These are phyloP conservation scores for Eupithecia insigniata DNA, from an alignment of 2,888 invertebrate species.

Conservation along the genomic window DNA sequence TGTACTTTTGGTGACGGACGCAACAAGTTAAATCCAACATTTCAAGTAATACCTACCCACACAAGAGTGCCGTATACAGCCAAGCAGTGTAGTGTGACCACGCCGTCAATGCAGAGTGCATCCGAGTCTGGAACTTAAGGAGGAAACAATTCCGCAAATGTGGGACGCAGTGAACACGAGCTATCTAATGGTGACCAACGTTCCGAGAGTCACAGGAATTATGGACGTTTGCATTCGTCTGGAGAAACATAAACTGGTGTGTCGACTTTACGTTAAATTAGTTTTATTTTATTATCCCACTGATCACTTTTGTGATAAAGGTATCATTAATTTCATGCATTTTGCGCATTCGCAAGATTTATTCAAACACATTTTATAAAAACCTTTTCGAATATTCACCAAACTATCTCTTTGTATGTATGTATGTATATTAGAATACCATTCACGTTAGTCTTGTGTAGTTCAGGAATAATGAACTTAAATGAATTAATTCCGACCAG, in stretches of 20 bases:
- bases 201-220: background rate
- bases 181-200: conserved; percentile 19
- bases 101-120: conserved; percentile 50
- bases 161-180: conserved; percentile 18
- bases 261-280: background rate
- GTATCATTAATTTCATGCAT: background rate
- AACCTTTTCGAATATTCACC: background rate
- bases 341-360: too few relatives aligned
- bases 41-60: background rate
- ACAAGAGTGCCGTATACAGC: background rate
- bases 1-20: too few relatives aligned
- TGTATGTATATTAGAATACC: too few relatives aligned
- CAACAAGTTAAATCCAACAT: too few relatives aligned
- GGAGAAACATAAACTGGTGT: background rate
- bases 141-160: conserved; percentile 31
- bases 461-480: too few relatives aligned
- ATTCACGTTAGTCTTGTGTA: too few relatives aligned
- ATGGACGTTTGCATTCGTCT: background rate
- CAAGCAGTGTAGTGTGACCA: background rate
- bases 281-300: background rate
- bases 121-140: conserved; percentile 14
- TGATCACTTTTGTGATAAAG: background rate
- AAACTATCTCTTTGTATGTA: too few relatives aligned
- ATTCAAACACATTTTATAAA: background rate
- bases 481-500: too few relatives aligned